Percentiles rank a stretch among this genome's conserved stretches.
Conservation (phyloP, 2,113 vertebrate genomes). For the Pteronura brasiliensis region DNA sequence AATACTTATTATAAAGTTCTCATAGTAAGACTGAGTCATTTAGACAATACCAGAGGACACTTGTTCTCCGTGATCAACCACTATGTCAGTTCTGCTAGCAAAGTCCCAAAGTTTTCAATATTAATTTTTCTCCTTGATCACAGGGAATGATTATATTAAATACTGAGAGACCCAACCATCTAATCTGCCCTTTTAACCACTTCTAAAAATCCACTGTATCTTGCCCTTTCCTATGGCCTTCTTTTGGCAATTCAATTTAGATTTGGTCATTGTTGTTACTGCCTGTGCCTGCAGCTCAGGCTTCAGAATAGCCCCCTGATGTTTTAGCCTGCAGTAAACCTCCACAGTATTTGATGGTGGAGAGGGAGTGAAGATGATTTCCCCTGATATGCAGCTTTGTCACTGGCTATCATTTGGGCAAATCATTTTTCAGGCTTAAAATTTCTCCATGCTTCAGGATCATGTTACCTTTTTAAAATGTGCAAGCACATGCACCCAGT, state of each 20-base stretch:
- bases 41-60: not conserved
- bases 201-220: not conserved
- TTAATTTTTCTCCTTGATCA: not conserved
- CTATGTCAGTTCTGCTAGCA: not conserved
- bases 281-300: not conserved
- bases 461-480: conserved; percentile 32
- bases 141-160: conserved; percentile 8
- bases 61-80: conserved; percentile 20
- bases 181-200: not conserved
- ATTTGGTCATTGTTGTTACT: conserved; percentile 33
- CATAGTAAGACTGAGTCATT: not conserved
- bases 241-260: conserved; percentile 44
- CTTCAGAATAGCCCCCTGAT: not conserved
- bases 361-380: not conserved
- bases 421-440: conserved; percentile 50
- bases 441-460: conserved; percentile 46
- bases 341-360: not conserved
- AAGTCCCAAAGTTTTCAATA: not conserved
- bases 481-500: not conserved
- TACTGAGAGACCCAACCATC: not conserved
- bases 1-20: not conserved
- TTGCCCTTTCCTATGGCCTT: not conserved
- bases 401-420: conserved; percentile 7
- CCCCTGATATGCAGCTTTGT: conserved; percentile 32
- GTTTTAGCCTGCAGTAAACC: not conserved